Evolutionary conservation across 2,113 vertebrate genomes (phyloP).

Genomic region (Ochotona princeps): DNA sequence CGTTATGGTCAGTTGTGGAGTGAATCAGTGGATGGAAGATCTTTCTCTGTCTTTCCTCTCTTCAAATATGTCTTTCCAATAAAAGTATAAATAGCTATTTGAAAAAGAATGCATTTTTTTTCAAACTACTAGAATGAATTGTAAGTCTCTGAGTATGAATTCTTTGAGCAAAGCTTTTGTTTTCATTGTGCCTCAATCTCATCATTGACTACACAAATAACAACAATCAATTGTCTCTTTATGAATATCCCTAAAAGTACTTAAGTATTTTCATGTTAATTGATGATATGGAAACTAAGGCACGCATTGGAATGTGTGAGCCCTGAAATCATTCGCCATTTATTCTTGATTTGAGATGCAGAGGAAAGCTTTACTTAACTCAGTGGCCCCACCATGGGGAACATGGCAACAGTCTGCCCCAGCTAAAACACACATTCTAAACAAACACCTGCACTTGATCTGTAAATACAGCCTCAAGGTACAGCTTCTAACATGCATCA

Average conservation of each 20-base stretch:
- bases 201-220: neutral
- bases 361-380: neutral
- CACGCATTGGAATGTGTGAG: neutral
- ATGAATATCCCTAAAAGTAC: neutral
- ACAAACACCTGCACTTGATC: neutral
- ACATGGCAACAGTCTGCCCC: neutral
- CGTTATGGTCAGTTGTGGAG: too few species aligned
- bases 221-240: neutral
- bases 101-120: neutral
- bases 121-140: neutral
- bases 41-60: too few species aligned
- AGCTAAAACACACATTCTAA: neutral
- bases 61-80: too few species aligned
- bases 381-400: rapidly evolving
- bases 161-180: neutral
- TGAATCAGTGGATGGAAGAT: too few species aligned
- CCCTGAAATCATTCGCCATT: neutral
- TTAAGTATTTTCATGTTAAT: neutral
- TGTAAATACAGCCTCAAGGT: neutral
- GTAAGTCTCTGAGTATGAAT: neutral
- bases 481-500: neutral
- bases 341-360: neutral
- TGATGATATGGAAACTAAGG: neutral
- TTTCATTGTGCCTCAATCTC: neutral
- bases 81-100: too few species aligned